Evolutionary conservation across 1,140 invertebrate species (phyloP), one percentile per base, ranked within the genome.

Genomic region (Drosophila sp.): DNA sequence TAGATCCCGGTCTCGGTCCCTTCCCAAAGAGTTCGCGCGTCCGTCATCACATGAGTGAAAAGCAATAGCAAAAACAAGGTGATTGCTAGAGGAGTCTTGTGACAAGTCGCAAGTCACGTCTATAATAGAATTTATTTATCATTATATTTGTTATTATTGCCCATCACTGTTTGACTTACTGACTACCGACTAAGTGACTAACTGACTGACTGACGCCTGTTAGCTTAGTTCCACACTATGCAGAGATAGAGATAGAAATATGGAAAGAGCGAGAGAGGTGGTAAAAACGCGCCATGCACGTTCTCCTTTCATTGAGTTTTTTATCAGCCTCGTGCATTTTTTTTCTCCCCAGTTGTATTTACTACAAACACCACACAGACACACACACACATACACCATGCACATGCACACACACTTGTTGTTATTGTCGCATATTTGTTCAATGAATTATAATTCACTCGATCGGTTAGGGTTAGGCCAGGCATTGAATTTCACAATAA

Each of bases 401-500:
- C 35, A 11, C 35, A 38, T 6, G 25, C 56, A 50, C 23, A 8
- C 44, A 27, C 44, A 50, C 44, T 50, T 50, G 23, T 50, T 50
- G 44, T 50, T 66, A 11, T n/a, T 33, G 33, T 41, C 33, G 23
- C 56, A 63, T 73, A 47, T 75, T 80, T 79, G 58, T 71, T 79
- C 62, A 80, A 79, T 71, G 66, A 80, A 77, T 65, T 77, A 76
- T 71, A 67, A 72, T 66, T 77, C 69, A 77, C 30, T 23, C 69
- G 71, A 73, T 60, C 44, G 71, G 44, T 50, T 50, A 50, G 66
- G 44, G 44, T 50, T 50, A 50, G 44, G 44, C 44, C 50, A 73
- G 69, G 72, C 60, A 74, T 66, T 64, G 76, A 72, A 79, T 78
- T 79, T 79, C 76, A 73, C 76, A 79, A 79, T 79, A 79, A 79